Base-by-base conservation (phyloP, 2,797 vertebrate species). In the Platalea minor region DNA sequence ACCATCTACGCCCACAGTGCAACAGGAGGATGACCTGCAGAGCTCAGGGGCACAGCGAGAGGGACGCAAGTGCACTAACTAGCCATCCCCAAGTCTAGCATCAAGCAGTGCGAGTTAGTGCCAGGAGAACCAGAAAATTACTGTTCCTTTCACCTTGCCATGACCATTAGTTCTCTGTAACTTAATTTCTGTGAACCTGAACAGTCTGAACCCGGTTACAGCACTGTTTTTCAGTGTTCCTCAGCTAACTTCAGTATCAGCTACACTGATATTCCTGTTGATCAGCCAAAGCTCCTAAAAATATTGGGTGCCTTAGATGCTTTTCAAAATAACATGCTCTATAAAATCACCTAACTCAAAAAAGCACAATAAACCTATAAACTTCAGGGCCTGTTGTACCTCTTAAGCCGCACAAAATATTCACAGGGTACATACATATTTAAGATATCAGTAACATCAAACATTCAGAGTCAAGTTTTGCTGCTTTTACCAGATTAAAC, bases 11-110 rank as follows among this genome's bases (percentile, higher is more conserved):
- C 45, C 28, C 31, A 2, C 51, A 23, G 51, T 31, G 39, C 46
- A 39, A 28, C 21, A 7, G 45, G 18, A 51, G 43, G 41, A 53
- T 19, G 24, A 60, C 19, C 46, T 17, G n/a, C 3, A 61, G 26
- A 68, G 64, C 46, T 65, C 16, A 39, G 19, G 28, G 29, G 50
- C 28, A 70, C 28, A 75, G 46, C 1, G 1, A 65, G 39, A 61
- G 53, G 25, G 35, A 56, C 2, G 0, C 9, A 50, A 54, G 35
- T 1, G 24, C 7, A 5, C 28, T 14, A 79, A 13, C 10, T 1
- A 50, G 5, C 13, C 29, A 57, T 13, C 31, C 26, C 5, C 3
- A 51, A 9, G 16, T 10, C 56, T 19, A 20, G 20, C 41, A 46
- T 18, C n/a, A 31, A 43, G 31, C n/a, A 68, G 31, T 1, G 5